Evolutionary conservation across 2,888 invertebrate species (phyloP).

Genomic region (Eulithis prunata): DNA sequence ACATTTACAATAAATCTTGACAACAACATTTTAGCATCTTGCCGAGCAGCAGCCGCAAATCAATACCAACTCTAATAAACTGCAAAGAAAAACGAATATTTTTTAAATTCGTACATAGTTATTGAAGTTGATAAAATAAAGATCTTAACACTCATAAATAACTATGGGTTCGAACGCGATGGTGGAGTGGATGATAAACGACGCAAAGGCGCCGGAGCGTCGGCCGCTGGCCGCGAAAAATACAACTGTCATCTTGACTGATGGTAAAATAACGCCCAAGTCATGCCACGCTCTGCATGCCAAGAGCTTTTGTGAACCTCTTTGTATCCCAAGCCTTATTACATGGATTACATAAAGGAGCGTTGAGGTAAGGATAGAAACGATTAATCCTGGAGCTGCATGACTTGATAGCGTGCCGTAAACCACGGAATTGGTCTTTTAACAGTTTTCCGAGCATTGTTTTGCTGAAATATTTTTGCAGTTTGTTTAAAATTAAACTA

Average conservation of each 20-base stretch:
- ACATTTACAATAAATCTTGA: constrained; percentile 49
- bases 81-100: constrained; percentile 7
- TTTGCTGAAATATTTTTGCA: constrained; percentile 38
- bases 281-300: constrained; percentile 78
- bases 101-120: constrained; percentile 12
- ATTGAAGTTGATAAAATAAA: constrained; percentile 29
- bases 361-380: constrained; percentile 54
- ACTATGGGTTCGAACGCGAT: constrained; percentile 66
- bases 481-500: constrained; percentile 17
- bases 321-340: constrained; percentile 70
- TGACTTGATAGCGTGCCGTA: constrained; percentile 44
- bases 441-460: constrained; percentile 27
- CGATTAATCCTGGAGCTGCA: constrained; percentile 46
- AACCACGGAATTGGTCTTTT: constrained; percentile 30
- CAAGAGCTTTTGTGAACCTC: constrained; percentile 72
- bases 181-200: constrained; percentile 78
- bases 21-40: constrained; percentile 45
- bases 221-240: constrained; percentile 81
- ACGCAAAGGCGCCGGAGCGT: constrained; percentile 73
- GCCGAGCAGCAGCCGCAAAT: constrained; percentile 25
- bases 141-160: constrained; percentile 67
- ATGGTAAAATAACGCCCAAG: constrained; percentile 78
- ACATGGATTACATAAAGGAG: constrained; percentile 65
- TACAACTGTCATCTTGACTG: constrained; percentile 83
- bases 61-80: constrained; percentile 11